Evolutionary conservation across 2,888 invertebrate genomes (phyloP), one percentile per base, ranked within the genome.

Genomic region (Ceraclea dissimilis): DNA sequence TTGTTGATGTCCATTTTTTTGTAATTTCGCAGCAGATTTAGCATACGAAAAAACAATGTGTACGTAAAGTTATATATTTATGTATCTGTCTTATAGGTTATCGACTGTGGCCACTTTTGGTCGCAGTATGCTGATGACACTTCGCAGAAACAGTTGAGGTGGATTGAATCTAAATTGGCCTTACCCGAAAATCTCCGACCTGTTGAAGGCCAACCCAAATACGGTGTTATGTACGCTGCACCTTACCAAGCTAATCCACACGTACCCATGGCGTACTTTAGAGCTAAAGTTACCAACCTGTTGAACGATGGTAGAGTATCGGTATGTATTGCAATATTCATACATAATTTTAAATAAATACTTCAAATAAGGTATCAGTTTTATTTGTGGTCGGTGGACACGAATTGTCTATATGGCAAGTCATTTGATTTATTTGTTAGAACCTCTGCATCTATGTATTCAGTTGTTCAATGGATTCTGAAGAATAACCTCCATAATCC

Each of bases 91-190:
- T n/a, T n/a, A n/a, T n/a, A 87, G 84, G 65, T 80, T 1, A 70
- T 79, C 16, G 79, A 80, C 67, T 81, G 85, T 18, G 79, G 82
- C 54, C 81, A 82, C 65, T 89, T 90, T 70, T 90, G 84, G 83
- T 84, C 78, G 10, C 83, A 81, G 56, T 73, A 80, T 62, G 70
- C 71, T 22, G 79, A 82, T 58, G 71, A 74, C 0, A 73, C 76
- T 1, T 74, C 75, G 0, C 65, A 64, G 8, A 59, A 65, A 6
- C 69, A 74, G 52, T 62, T 72, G 49, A 56, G 39, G 0, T 59
- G 62, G 33, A 67, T 68, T 39, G 39, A 39, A 11, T 65, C 65
- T 13, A 2, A 2, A 1, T 64, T 47, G 1, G 51, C 68, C 19
- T 70, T 70, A 2, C 26, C 26, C 10, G 62, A 67, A 13, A 62